These are phyloP conservation scores for Acanthosoma haemorrhoidale DNA, from an alignment of 2,888 invertebrate genomes.

Conservation along the genomic window DNA sequence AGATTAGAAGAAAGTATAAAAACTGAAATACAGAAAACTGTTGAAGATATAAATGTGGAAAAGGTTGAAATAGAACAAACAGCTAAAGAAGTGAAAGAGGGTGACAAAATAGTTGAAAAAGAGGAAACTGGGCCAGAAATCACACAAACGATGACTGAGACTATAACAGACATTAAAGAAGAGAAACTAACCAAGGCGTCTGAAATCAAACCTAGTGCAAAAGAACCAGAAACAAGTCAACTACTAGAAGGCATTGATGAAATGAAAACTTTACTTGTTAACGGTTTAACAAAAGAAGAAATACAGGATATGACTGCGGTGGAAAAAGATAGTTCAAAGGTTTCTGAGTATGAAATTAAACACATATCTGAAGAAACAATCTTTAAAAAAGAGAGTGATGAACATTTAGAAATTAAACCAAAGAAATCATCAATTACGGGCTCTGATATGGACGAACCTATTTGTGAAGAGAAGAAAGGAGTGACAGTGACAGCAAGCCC, in stretches of 20 bases:
- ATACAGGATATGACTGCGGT: background rate
- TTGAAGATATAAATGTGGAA: conserved; percentile 6
- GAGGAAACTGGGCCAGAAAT: conserved; percentile 3
- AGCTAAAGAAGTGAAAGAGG: conserved; percentile 26
- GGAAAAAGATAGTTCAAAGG: background rate
- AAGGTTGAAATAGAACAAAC: conserved; percentile 20
- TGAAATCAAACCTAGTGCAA: background rate
- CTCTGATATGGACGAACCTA: background rate
- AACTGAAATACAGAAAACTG: conserved; percentile 19
- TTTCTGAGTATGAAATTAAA: background rate
- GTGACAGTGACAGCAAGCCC: no score
- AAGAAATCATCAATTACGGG: background rate
- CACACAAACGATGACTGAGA: background rate
- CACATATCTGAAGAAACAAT: background rate
- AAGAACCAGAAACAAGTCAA: background rate
- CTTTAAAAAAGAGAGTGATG: background rate
- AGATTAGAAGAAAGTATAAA: conserved; percentile 15
- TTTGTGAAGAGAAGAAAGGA: background rate
- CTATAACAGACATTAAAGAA: background rate
- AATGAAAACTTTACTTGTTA: background rate
- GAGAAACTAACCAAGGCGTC: no score
- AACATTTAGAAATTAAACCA: background rate
- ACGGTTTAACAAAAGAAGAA: conserved; percentile 10
- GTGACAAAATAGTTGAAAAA: conserved; percentile 10
- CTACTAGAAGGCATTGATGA: background rate